phyloP scores from a whole-genome alignment of 2,113 vertebrate genomes.

The Emydocephalus ijimae region DNA sequence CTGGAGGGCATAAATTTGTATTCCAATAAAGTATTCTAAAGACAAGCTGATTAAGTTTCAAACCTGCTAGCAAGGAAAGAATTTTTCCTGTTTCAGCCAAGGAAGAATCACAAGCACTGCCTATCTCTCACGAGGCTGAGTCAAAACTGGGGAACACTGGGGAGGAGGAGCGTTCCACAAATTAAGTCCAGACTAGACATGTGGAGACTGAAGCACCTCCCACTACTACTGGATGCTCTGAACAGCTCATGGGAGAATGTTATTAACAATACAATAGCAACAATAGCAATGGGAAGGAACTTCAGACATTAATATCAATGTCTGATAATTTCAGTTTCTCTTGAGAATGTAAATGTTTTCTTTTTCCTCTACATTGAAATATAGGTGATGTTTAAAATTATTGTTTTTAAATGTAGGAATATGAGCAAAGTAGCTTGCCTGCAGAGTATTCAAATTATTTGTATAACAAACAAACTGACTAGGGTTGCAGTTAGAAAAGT shows the following conservation, averaged over 20 bases:
- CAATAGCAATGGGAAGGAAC: accelerated
- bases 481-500: neutral
- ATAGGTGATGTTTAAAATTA: neutral
- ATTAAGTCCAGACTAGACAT: too few relatives aligned
- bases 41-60: too few relatives aligned
- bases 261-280: neutral
- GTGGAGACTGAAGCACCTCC: too few relatives aligned
- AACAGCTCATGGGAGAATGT: neutral
- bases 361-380: neutral
- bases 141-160: too few relatives aligned
- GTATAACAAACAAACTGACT: neutral
- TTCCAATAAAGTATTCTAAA: too few relatives aligned
- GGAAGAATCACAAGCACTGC: too few relatives aligned
- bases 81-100: too few relatives aligned
- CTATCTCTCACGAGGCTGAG: too few relatives aligned
- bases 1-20: too few relatives aligned
- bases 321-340: accelerated
- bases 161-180: too few relatives aligned
- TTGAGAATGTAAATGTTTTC: neutral
- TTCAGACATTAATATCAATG: neutral
- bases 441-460: neutral
- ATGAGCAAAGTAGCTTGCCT: neutral
- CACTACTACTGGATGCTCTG: too few relatives aligned
- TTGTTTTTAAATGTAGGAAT: neutral
- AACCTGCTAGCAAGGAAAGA: too few relatives aligned